Evolutionary conservation across 2,797 vertebrate genomes (phyloP), one percentile per base, ranked within the genome.

Genomic region (Pteronotus mesoamericanus): DNA sequence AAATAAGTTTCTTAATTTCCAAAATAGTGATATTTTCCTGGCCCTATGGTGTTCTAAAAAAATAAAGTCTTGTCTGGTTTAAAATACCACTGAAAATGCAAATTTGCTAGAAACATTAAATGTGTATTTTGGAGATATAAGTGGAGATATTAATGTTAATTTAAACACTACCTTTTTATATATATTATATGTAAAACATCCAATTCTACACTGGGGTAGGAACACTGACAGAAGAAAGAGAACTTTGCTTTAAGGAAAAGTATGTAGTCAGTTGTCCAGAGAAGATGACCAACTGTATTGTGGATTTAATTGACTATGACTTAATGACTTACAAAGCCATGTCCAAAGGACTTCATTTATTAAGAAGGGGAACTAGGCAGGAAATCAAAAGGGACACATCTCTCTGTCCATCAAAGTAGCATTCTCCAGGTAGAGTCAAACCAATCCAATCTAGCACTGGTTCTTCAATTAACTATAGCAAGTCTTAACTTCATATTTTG

Each of bases 401-500:
- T 55, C 6, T 21, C 12, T 21, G 5, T 89, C 34, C 26, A 44
- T 88, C 61, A 61, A 71, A 88, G 64, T 74, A 21, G 6, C 8
- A 44, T 92, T 85, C 12, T 53, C 59, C 34, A 18, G 5, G 34
- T 77, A 59, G 51, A 78, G 29, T 72, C 55, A 61, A 89, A 51
- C 64, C 84, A 72, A 91, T 4, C 8, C 83, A 95, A 84, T 42
- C 87, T 94, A 51, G 89, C 59, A 48, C 53, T 97, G 87, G 79
- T 96, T 95, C 92, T 94, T 94, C 0, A n/a, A 57, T 97, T 95
- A 96, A 96, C 61, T 72, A 24, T 32, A 96, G 92, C 95, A 96
- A 97, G 91, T 93, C 94, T 98, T 96, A 91, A 97, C 59, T 98
- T 97, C 93, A 97, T 97, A 95, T 97, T 89, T 96, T 97, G 97